phyloP scores from a whole-genome alignment of 1,140 invertebrate species.

The Oreohelix idahoensis region DNA sequence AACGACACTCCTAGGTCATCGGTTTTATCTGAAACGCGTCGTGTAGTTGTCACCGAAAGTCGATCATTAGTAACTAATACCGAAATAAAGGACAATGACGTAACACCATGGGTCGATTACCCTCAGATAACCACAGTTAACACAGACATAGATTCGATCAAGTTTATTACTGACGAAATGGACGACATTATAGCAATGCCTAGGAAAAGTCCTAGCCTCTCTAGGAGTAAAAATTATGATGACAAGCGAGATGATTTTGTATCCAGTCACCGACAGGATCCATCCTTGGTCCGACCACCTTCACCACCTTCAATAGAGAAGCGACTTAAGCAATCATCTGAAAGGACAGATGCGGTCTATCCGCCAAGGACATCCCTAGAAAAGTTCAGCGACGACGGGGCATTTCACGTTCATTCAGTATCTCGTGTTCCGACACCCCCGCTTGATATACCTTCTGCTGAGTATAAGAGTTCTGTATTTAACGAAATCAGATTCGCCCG shows the following conservation, averaged over 20 bases:
- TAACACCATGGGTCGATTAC: neutral
- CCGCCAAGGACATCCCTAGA: neutral
- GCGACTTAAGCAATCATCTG: neutral
- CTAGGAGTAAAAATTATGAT: neutral
- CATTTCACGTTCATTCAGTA: neutral
- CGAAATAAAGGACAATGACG: neutral
- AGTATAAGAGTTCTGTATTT: neutral
- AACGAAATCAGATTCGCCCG: no score
- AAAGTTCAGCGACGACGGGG: neutral
- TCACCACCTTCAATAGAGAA: neutral
- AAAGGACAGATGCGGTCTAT: neutral
- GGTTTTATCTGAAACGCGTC: neutral
- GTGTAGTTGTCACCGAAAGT: neutral
- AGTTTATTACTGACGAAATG: neutral
- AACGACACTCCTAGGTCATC: neutral
- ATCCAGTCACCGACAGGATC: neutral
- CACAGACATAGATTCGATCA: neutral
- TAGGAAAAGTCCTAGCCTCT: neutral
- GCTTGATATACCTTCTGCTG: neutral
- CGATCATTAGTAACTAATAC: neutral
- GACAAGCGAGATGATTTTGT: neutral
- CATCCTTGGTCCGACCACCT: neutral
- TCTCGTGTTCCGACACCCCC: neutral
- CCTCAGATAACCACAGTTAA: neutral
- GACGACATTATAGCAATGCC: neutral